Conservation (phyloP, 2,113 vertebrate species). For the Scophthalmus maximus region DNA sequence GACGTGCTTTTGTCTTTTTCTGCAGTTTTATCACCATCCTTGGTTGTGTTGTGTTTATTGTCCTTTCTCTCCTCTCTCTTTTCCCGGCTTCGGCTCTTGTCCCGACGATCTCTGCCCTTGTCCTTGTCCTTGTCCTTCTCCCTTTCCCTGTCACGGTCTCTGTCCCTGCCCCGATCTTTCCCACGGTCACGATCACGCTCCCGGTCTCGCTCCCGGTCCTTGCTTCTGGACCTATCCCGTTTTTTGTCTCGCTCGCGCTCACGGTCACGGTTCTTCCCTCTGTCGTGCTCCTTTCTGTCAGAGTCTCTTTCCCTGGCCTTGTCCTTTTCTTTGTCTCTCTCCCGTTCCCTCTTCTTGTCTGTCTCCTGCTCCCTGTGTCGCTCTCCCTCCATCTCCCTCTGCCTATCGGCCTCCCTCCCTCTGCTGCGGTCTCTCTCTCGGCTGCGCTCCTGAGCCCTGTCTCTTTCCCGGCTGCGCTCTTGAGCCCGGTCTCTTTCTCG, state of each 20-base stretch:
- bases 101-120: conserved; percentile 74
- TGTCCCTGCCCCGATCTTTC: background rate
- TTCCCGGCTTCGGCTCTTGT: conserved; percentile 85
- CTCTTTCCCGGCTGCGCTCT: background rate
- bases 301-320: conserved; percentile 16
- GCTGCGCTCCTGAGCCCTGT: background rate
- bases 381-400: conserved; percentile 61
- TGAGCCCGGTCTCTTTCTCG: background rate
- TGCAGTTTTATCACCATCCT: conserved; percentile 80
- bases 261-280: background rate
- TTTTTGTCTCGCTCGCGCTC: background rate
- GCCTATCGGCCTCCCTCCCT: conserved; percentile 21
- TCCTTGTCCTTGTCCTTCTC: conserved; percentile 67
- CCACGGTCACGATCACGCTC: conserved; percentile 78
- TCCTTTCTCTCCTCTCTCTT: conserved; percentile 87
- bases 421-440: background rate
- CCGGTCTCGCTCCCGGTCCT: conserved; percentile 45
- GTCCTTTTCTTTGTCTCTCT: conserved; percentile 59
- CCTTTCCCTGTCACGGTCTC: conserved; percentile 68
- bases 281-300: background rate
- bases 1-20: conserved; percentile 75
- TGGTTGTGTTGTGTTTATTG: conserved; percentile 80
- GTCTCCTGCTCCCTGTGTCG: conserved; percentile 46
- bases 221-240: background rate
- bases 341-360: conserved; percentile 11